phyloP scores from a whole-genome alignment of 2,113 vertebrate genomes.

The Serinus canaria region DNA sequence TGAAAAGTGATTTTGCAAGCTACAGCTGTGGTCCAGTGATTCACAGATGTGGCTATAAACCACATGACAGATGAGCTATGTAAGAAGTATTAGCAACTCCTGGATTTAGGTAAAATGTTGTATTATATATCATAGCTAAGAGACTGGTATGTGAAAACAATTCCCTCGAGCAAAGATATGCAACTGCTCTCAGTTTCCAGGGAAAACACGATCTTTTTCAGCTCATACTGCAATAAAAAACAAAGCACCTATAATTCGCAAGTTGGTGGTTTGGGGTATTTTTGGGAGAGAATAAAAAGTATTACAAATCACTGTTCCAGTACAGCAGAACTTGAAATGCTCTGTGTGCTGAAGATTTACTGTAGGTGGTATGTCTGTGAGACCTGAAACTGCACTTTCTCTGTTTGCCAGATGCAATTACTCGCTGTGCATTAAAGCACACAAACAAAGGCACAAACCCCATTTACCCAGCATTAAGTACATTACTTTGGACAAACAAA shows the following conservation, averaged over 20 bases:
- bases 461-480: neutral
- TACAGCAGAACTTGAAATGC: neutral
- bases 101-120: constrained; percentile 34
- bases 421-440: neutral
- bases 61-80: neutral
- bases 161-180: constrained; percentile 4
- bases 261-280: neutral
- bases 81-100: constrained; percentile 20
- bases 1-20: constrained; percentile 4
- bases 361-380: neutral
- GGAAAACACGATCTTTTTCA: neutral
- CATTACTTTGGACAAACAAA: neutral
- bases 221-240: neutral
- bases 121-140: constrained; percentile 14
- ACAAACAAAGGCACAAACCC: neutral
- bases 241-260: neutral
- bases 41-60: constrained; percentile 1
- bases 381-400: neutral
- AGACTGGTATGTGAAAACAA: constrained; percentile 8
- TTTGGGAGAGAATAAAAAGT: neutral
- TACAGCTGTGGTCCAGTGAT: neutral
- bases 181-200: neutral
- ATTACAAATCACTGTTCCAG: neutral
- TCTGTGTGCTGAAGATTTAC: neutral
- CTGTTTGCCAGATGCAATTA: neutral